Conservation (phyloP, 2,888 invertebrate species). For the Euspilapteryx auroguttella region DNA sequence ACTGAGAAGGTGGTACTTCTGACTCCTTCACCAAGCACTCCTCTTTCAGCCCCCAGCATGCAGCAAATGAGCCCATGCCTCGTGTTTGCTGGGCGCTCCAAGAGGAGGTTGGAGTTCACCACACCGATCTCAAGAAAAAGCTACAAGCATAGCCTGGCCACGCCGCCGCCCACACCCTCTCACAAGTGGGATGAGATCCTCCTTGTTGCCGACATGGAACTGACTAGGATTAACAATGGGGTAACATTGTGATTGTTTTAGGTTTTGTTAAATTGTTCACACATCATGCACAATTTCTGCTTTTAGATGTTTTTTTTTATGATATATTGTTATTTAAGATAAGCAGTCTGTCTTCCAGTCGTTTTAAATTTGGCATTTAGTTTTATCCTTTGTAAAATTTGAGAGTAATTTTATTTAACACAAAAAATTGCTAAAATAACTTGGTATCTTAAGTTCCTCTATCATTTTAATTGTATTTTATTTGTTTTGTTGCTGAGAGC, state of each 20-base stretch:
- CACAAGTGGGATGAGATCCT: constrained; percentile 61
- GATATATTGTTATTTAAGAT: constrained; percentile 11
- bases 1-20: constrained; percentile 20
- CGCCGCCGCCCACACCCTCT: constrained; percentile 46
- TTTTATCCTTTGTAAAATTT: too few relatives aligned
- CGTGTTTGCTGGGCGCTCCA: constrained; percentile 37
- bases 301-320: constrained; percentile 4
- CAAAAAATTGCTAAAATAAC: too few relatives aligned
- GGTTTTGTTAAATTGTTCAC: constrained; percentile 3
- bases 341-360: too few relatives aligned
- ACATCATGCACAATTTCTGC: constrained; percentile 7
- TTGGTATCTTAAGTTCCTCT: too few relatives aligned
- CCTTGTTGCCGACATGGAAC: constrained; percentile 61
- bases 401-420: too few relatives aligned
- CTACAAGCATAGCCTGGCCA: constrained; percentile 30
- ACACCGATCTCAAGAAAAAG: constrained; percentile 33
- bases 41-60: constrained; percentile 25
- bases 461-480: too few relatives aligned
- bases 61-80: constrained; percentile 25
- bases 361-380: too few relatives aligned
- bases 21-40: constrained; percentile 40
- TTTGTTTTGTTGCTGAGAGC: not conserved
- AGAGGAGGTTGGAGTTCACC: constrained; percentile 49
- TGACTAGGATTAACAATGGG: constrained; percentile 56
- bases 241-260: constrained; percentile 6